phyloP scores from a whole-genome alignment of 2,797 vertebrate genomes.

The Enteromius viviparus region DNA sequence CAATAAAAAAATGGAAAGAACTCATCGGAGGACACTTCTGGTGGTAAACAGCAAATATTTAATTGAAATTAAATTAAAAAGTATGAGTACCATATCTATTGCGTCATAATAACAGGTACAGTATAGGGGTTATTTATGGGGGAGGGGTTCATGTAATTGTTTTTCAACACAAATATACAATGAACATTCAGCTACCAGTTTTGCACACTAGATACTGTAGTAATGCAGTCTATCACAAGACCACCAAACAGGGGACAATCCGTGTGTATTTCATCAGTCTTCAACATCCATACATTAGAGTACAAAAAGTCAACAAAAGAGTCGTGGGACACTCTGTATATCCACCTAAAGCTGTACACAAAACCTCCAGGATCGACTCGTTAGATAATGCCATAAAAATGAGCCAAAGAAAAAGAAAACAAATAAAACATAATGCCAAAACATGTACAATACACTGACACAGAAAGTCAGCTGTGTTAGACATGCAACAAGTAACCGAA shows the following conservation, averaged over 20 bases:
- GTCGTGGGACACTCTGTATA: constrained; percentile 80
- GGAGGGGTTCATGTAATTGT: constrained; percentile 74
- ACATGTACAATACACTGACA: constrained; percentile 98
- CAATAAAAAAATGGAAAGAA: not conserved
- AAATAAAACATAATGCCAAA: constrained; percentile 74
- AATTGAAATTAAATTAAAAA: constrained; percentile 94
- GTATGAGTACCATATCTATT: constrained; percentile 96
- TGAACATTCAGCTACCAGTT: constrained; percentile 97
- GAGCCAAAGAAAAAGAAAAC: constrained; percentile 54
- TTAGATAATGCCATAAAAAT: constrained; percentile 75
- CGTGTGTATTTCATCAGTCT: constrained; percentile 54
- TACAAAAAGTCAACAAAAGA: constrained; percentile 90
- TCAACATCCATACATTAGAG: constrained; percentile 75
- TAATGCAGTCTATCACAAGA: constrained; percentile 93
- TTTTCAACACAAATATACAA: constrained; percentile 97
- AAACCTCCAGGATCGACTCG: constrained; percentile 74
- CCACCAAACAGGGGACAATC: constrained; percentile 82
- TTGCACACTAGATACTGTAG: constrained; percentile 92
- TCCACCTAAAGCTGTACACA: constrained; percentile 87
- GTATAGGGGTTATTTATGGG: constrained; percentile 84
- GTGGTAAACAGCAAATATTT: constrained; percentile 99
- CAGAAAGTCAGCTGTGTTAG: constrained; percentile 99
- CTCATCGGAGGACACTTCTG: constrained; percentile 64
- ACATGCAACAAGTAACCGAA: constrained; percentile 99
- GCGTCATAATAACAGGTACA: constrained; percentile 89